A percentile compares a stretch with the other conserved stretches of the same genome.
phyloP scores from a whole-genome alignment of 1,140 invertebrate genomes.

The Bombus waltoni region DNA sequence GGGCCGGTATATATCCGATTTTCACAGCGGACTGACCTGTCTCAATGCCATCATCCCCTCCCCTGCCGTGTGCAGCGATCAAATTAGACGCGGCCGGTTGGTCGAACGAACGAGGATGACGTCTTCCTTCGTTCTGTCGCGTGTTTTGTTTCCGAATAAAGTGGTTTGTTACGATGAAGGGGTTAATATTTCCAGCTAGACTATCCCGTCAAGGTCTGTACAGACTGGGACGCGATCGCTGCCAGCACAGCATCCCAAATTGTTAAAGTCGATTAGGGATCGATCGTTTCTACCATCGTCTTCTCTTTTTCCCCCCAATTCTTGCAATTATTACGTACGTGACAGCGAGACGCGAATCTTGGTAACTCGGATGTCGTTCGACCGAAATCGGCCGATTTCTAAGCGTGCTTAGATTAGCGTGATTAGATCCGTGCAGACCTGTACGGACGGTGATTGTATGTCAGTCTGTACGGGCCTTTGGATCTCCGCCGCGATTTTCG shows the following conservation, averaged over 20 bases:
- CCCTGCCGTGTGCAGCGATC: slow-evolving; percentile 53
- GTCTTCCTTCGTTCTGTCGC: slow-evolving; percentile 64
- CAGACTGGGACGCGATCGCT: no score
- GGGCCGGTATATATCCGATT: slow-evolving; percentile 54
- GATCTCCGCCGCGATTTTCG: not conserved
- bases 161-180: not conserved
- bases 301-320: no score
- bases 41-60: slow-evolving; percentile 66
- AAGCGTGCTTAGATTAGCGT: no score
- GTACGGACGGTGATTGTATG: not conserved
- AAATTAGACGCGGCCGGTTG: slow-evolving; percentile 71
- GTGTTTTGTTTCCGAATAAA: slow-evolving; percentile 50
- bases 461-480: not conserved
- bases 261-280: no score
- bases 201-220: no score
- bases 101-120: slow-evolving; percentile 69
- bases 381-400: no score
- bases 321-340: no score
- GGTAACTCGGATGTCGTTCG: no score
- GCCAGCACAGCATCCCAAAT: no score
- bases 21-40: slow-evolving; percentile 71
- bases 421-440: no score
- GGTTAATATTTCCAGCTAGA: slow-evolving; percentile 3
- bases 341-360: no score
- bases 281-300: no score